Evolutionary conservation across 2,797 vertebrate genomes (phyloP), one percentile per base, ranked within the genome.

Genomic region (Sphenopsis melanotis): DNA sequence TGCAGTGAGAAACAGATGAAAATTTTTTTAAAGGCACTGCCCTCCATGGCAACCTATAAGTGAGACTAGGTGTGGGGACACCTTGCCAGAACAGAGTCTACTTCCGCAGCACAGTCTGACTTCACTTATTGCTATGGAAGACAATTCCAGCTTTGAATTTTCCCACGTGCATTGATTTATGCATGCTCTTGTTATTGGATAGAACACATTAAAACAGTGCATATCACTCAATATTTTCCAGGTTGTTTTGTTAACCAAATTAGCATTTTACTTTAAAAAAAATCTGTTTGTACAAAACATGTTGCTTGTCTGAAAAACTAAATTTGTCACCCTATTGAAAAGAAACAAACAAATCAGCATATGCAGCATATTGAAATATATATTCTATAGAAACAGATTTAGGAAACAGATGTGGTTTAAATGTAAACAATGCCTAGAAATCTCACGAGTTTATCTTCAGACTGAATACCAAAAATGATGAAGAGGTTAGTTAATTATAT

Each of bases 361-460:
- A 79, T 37, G 55, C 21, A 77, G 39, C 34, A n/a, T 37, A 82
- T 44, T 66, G 74, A 85, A 92, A 80, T 30, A 70, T 12, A 47
- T 60, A 61, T 42, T 83, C 13, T 57, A 22, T 5, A 87, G 64
- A 53, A 92, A 77, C 8, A 80, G 4, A 71, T 32, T 61, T 37
- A 72, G 56, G 68, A 86, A 93, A 76, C 57, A 81, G 65, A 71
- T 66, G 65, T 81, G 39, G 26, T 90, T 94, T 74, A 86, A 74
- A 91, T 20, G 14, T 65, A 93, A 88, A 81, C 41, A 81, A 91
- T 52, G 29, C 14, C 83, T 69, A 75, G 61, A 90, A 83, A 85
- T 37, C 23, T 52, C 49, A 57, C 0, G 3, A 64, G 34, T 75
- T 83, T 74, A 41, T 71, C 34, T 90, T 74, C n/a, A 83, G 39